These are phyloP conservation scores for Aporophyla lueneburgensis DNA, from an alignment of 2,888 invertebrate species.

Conservation along the genomic window DNA sequence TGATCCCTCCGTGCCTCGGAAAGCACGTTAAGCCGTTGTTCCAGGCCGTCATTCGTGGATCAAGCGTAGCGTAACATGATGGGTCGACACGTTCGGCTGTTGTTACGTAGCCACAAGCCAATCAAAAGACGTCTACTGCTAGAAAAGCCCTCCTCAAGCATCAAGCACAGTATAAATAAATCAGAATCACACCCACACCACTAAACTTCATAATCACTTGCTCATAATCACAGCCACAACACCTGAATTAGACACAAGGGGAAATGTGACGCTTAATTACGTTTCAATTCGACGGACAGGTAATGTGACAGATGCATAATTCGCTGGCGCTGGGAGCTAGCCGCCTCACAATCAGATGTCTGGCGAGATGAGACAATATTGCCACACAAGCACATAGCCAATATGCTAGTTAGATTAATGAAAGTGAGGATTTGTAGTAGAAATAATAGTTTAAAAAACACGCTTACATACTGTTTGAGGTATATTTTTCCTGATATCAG, in stretches of 20 bases:
- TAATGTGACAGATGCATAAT: constrained; percentile 66
- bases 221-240: neutral
- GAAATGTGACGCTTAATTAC: constrained; percentile 45
- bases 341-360: constrained; percentile 26
- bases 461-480: too few species aligned
- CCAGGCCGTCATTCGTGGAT: too few species aligned
- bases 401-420: too few species aligned
- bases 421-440: neutral
- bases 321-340: constrained; percentile 30
- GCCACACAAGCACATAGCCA: too few species aligned
- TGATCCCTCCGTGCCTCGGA: too few species aligned
- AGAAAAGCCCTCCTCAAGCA: neutral
- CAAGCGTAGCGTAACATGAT: too few species aligned
- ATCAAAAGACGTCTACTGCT: neutral
- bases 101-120: too few species aligned
- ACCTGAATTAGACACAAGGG: constrained; percentile 32
- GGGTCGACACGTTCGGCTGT: too few species aligned
- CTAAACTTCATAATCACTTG: constrained; percentile 1
- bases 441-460: neutral
- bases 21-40: too few species aligned
- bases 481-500: too few species aligned
- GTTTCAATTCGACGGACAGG: constrained; percentile 75
- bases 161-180: neutral
- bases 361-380: neutral
- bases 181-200: neutral